phyloP scores from a whole-genome alignment of 2,797 vertebrate genomes.

The Gymnoscopelus braueri region DNA sequence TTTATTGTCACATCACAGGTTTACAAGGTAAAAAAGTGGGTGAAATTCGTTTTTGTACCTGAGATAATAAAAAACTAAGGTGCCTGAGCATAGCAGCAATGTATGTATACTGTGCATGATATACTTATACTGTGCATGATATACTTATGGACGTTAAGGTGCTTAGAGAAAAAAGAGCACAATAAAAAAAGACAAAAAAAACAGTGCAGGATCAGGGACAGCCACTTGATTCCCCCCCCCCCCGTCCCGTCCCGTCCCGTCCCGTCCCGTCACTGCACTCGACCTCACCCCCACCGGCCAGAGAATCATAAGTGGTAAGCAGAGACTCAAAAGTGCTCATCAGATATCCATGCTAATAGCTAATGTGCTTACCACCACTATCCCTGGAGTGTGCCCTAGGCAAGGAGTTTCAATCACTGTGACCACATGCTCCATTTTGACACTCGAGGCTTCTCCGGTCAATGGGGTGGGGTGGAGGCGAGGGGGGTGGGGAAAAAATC shows the following conservation, averaged over 20 bases:
- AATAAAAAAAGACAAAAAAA: too few relatives aligned
- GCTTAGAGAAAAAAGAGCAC: too few relatives aligned
- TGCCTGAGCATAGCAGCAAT: too few relatives aligned
- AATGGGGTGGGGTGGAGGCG: not conserved
- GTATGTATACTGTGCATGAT: too few relatives aligned
- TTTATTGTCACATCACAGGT: too few relatives aligned
- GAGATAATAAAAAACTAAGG: too few relatives aligned
- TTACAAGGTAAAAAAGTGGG: too few relatives aligned
- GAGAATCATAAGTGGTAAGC: slow-evolving; percentile 61
- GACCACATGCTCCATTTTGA: slow-evolving; percentile 13
- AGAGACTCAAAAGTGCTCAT: slow-evolving; percentile 63
- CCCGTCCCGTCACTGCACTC: slow-evolving; percentile 24
- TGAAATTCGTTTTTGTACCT: too few relatives aligned
- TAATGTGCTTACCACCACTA: slow-evolving; percentile 62
- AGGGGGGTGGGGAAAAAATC: slow-evolving; percentile 13
- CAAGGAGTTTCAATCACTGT: slow-evolving; percentile 41
- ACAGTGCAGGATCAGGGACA: slow-evolving; percentile 78
- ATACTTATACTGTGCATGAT: too few relatives aligned
- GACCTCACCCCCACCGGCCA: slow-evolving; percentile 55
- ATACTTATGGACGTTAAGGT: too few relatives aligned
- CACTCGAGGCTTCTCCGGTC: slow-evolving; percentile 13
- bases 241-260: slow-evolving; percentile 14
- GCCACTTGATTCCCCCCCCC: slow-evolving; percentile 70
- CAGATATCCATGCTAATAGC: slow-evolving; percentile 80
- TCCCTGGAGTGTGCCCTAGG: slow-evolving; percentile 35